Evolutionary conservation across 2,797 vertebrate genomes (phyloP).

Genomic region (Dendrocincla fuliginosa): DNA sequence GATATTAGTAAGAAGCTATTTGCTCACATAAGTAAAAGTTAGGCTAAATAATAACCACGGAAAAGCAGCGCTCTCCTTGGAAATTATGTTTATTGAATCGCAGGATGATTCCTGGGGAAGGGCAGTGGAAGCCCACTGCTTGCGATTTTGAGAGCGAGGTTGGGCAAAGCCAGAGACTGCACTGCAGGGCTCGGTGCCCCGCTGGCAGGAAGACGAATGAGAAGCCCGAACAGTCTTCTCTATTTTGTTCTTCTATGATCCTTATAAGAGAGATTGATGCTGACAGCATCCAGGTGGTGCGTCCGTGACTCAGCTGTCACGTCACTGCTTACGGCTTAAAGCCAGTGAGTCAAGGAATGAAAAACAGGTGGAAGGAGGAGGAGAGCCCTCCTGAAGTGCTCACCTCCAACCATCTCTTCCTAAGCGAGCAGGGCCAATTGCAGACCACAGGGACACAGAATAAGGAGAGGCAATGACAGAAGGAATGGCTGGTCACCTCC

Average conservation of each 20-base stretch:
- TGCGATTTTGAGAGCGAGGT: background rate
- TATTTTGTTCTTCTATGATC: conserved; percentile 61
- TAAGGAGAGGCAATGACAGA: conserved; percentile 28
- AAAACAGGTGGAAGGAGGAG: conserved; percentile 67
- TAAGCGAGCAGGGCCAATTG: background rate
- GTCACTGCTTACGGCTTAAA: conserved; percentile 58
- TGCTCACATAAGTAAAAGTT: background rate
- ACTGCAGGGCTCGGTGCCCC: conserved; percentile 12
- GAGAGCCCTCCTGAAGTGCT: conserved; percentile 34
- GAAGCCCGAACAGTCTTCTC: conserved; percentile 40
- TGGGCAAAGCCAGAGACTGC: conserved; percentile 12
- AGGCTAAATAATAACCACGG: background rate
- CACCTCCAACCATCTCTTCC: conserved; percentile 19
- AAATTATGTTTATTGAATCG: background rate
- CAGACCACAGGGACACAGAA: background rate
- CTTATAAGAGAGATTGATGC: conserved; percentile 67
- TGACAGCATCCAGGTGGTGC: conserved; percentile 69
- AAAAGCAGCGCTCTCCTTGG: background rate
- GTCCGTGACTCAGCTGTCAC: conserved; percentile 69
- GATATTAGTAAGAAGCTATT: background rate
- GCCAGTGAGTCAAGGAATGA: conserved; percentile 65
- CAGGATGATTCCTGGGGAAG: background rate
- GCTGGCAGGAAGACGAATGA: conserved; percentile 61
- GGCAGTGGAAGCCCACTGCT: conserved; percentile 4
- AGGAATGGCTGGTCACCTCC: conserved; percentile 16